phyloP scores from a whole-genome alignment of 2,797 vertebrate genomes.

The Pantherophis vulpinus region DNA sequence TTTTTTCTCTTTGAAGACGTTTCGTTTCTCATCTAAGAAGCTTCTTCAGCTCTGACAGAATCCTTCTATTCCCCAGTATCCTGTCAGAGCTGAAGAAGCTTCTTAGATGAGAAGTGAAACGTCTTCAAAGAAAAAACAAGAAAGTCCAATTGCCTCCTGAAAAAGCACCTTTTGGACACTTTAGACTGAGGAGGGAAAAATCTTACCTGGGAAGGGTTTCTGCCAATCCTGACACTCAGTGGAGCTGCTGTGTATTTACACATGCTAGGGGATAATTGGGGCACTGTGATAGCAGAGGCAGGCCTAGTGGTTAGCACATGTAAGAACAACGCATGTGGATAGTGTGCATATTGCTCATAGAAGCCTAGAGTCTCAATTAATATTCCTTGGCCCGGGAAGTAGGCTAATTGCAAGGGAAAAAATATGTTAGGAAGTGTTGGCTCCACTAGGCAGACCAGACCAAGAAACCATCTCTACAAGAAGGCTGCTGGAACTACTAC shows the following conservation, averaged over 20 bases:
- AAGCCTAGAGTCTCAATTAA: not conserved
- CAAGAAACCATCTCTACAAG: not conserved
- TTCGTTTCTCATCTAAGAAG: too few relatives aligned
- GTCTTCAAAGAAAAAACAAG: too few relatives aligned
- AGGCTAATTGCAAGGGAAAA: not conserved
- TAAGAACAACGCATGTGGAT: not conserved
- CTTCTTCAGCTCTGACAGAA: too few relatives aligned
- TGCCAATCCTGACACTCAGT: not conserved
- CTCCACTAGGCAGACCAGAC: not conserved
- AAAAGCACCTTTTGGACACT: too few relatives aligned
- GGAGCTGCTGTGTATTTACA: not conserved
- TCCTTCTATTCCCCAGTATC: too few relatives aligned
- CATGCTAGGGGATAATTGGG: not conserved
- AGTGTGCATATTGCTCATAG: not conserved
- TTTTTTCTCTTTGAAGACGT: too few relatives aligned
- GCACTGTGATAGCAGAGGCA: not conserved
- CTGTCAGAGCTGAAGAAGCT: too few relatives aligned
- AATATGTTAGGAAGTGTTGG: not conserved
- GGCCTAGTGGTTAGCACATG: not conserved
- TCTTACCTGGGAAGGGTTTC: not conserved
- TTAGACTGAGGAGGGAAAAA: not conserved
- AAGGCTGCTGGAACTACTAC: not conserved
- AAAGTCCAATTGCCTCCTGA: too few relatives aligned
- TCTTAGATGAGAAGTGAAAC: too few relatives aligned
- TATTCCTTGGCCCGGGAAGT: not conserved